Evolutionary conservation across 1,140 invertebrate genomes (phyloP).

Genomic region (Pseudobourletiella spinata): DNA sequence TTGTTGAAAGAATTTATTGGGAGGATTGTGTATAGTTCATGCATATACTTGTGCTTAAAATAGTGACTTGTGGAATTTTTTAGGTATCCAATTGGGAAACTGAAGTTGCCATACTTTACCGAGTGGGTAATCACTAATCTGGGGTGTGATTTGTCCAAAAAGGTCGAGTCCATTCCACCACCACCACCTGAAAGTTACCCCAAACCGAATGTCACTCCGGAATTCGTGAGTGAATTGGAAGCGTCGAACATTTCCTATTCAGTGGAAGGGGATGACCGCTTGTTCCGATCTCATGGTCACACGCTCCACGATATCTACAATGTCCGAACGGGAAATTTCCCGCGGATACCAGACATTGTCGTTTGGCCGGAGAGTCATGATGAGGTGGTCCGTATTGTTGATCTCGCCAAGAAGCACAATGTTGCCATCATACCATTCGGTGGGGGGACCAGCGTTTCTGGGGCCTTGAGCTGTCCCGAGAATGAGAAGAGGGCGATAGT

Average conservation of each 20-base stretch:
- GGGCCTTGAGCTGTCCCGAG: conserved; percentile 74
- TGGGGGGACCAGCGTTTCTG: conserved; percentile 91
- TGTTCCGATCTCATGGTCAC: conserved; percentile 90
- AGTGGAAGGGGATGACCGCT: conserved; percentile 65
- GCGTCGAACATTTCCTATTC: conserved; percentile 54
- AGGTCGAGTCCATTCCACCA: conserved; percentile 42
- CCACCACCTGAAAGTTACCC: conserved; percentile 49
- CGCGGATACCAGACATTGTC: conserved; percentile 84
- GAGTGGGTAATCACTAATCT: conserved; percentile 70
- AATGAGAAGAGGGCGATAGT: conserved; percentile 75
- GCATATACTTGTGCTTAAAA: not conserved
- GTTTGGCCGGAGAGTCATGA: conserved; percentile 73
- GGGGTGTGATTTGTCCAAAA: conserved; percentile 49
- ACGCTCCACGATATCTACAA: conserved; percentile 82
- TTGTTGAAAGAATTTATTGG: not conserved
- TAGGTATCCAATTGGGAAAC: conserved; percentile 75
- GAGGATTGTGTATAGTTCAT: not conserved
- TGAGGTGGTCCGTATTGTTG: conserved; percentile 71
- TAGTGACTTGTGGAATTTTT: conserved; percentile 33
- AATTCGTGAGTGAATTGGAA: conserved; percentile 40
- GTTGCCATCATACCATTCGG: conserved; percentile 91
- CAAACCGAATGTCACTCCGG: conserved; percentile 43
- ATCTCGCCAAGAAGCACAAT: conserved; percentile 61
- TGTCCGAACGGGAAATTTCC: conserved; percentile 58
- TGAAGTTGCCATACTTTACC: conserved; percentile 64